Evolutionary conservation across 2,888 invertebrate genomes (phyloP), one percentile per base, ranked within the genome.

Genomic region (Phyllotreta cruciferae): DNA sequence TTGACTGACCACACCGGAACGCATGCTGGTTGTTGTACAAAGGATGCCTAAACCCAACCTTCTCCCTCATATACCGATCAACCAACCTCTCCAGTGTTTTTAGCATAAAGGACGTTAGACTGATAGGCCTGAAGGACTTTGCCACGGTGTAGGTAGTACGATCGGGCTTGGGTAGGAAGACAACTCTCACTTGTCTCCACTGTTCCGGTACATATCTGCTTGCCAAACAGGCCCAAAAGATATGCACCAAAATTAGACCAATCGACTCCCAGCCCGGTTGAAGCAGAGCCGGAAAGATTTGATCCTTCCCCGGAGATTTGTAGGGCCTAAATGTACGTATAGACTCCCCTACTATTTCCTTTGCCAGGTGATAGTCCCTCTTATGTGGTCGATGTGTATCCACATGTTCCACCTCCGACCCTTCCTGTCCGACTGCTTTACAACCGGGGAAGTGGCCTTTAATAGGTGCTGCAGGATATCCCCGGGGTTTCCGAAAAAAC

Each of bases 151-250:
- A 11, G 13, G 11, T 39, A 11, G 36, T 38, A 38, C 39, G 37
- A 5, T 10, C 54, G 13, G 54, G 54, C 39, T 54, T 54, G 0
- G 54, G 54, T 54, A 54, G 24, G 39, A 54, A 54, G 9, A 39
- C 39, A 6, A 54, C 54, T 39, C 54, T 4, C 37, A 54, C 36
- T 4, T 54, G n/a, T 38, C 54, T 54, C 38, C 38, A 54, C 11
- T 37, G 1, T 54, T 54, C 39, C 7, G 37, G 54, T 4, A 54
- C n/a, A 9, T 54, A 39, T 14, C 38, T 13, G 11, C 37, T 11
- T 6, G 54, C 54, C 54, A 54, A 39, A 11, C 38, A 38, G 38
- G 38, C 38, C 24, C 10, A 13, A 39, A 54, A 24, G 24, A 39
- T 54, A 54, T 37, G 37, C 14, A n/a, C 10, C 39, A 37, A 39